phyloP scores from a whole-genome alignment of 1,140 invertebrate species.

The Vollenhovia emeryi region DNA sequence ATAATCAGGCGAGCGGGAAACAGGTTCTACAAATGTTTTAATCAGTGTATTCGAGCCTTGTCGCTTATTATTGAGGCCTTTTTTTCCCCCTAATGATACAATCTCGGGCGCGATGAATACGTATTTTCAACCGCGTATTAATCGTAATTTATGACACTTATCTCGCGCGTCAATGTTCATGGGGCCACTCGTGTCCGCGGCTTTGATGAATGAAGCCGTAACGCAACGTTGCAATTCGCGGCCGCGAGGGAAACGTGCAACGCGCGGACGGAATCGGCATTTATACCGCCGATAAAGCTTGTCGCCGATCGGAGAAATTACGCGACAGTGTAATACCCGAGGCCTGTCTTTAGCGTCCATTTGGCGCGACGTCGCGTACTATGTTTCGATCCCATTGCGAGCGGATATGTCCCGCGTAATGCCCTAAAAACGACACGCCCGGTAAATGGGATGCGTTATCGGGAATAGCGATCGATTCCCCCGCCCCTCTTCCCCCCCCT shows the following conservation, averaged over 20 bases:
- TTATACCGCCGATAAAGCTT: conserved; percentile 16
- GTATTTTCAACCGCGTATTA: conserved; percentile 21
- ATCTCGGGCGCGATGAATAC: conserved; percentile 2
- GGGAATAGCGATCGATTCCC: conserved; percentile 21
- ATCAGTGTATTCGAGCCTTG: not conserved
- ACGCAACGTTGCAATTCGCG: conserved; percentile 26
- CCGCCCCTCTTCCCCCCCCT: not conserved
- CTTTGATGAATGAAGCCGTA: conserved; percentile 27
- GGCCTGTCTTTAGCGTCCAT: conserved; percentile 25
- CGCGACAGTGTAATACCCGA: not conserved
- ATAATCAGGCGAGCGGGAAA: not conserved
- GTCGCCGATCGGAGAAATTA: conserved; percentile 16
- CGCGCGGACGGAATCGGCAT: conserved; percentile 8
- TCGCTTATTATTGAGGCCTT: not conserved
- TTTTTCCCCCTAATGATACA: conserved; percentile 33
- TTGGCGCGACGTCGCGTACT: not conserved
- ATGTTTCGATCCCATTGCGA: not conserved
- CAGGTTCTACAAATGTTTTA: conserved; percentile 47
- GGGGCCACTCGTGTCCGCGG: conserved; percentile 9
- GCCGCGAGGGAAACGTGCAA: not conserved
- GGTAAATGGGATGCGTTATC: conserved; percentile 23
- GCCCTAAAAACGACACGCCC: not conserved
- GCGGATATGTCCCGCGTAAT: conserved; percentile 13
- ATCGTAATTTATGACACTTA: conserved; percentile 28
- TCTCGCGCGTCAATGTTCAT: conserved; percentile 39